Conservation (phyloP, 1,140 invertebrate genomes). For the Muscidifurax raptorellus region DNA sequence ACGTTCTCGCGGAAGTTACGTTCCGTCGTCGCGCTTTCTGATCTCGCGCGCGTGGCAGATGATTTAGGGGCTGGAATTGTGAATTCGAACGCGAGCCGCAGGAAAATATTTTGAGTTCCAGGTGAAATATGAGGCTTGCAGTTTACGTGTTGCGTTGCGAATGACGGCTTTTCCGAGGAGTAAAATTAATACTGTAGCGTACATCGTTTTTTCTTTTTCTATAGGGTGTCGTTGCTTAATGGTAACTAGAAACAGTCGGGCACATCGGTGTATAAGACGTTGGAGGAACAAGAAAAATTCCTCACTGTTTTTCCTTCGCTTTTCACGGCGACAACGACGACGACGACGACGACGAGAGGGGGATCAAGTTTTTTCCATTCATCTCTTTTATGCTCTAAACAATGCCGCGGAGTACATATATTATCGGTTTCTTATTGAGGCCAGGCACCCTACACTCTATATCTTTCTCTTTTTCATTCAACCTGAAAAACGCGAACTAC, state of each 20-base stretch:
- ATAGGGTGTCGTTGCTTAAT: too few relatives aligned
- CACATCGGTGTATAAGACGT: neutral
- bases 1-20: neutral
- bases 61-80: neutral
- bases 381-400: conserved; percentile 1
- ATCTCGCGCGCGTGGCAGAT: neutral
- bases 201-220: too few relatives aligned
- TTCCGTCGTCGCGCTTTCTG: neutral
- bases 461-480: neutral
- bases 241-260: neutral
- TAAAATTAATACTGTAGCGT: too few relatives aligned
- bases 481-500: neutral
- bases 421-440: conserved; percentile 1
- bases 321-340: too few relatives aligned
- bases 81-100: neutral
- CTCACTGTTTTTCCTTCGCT: neutral
- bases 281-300: neutral
- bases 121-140: neutral
- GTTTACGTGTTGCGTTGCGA: too few relatives aligned
- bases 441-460: neutral
- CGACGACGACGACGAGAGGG: neutral
- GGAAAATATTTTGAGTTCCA: neutral
- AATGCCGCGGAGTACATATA: neutral
- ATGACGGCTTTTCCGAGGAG: too few relatives aligned
- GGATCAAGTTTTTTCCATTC: neutral